Base-by-base conservation (phyloP, 2,797 vertebrate species). In the Neoniphon sammara region DNA sequence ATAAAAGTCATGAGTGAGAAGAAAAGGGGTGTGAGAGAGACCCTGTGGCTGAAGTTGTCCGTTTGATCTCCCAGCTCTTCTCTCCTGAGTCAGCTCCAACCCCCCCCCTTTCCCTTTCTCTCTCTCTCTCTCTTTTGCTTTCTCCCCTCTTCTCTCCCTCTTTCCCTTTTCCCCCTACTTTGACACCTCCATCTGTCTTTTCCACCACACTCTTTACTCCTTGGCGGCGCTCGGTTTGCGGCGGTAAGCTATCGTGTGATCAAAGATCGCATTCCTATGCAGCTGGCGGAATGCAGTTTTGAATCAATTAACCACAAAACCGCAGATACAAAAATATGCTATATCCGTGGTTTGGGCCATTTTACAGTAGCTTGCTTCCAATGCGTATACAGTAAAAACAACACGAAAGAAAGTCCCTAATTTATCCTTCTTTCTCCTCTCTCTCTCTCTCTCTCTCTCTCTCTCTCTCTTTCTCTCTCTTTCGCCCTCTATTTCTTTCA, bases 1-100 rank as follows among this genome's bases (percentile, higher is more conserved):
- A 66, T 72, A 66, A 85, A 88, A 89, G 80, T 87, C 64, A 66
- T 71, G 72, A 80, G 61, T 25, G 20, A 85, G 82, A 67, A 86
- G 61, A 62, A 71, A 79, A 56, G 72, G 58, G 75, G 76, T 64
- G 85, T 55, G 80, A 79, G 82, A 80, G 71, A 80, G 71, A 76
- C 84, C 85, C 79, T 18, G 55, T 83, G 88, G 90, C 84, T 82
- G 81, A 83, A 85, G 83, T 80, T 77, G 61, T 25, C 63, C 31
- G 78, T 90, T 87, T 92, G 85, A 90, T 89, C 83, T 87, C 71
- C 56, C 34, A 61, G 53, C 58, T 81, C 68, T 11, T 73, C 70
- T 52, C 71, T 74, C 75, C 81, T 84, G 86, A 88, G 73, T 91
- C 87, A 87, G 88, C 88, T 20, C 55, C 61, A 79, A 76, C 68